A percentile compares a stretch with the other conserved stretches of the same genome.
phyloP scores from a whole-genome alignment of 2,797 vertebrate genomes.

The Babyrousa celebensis region DNA sequence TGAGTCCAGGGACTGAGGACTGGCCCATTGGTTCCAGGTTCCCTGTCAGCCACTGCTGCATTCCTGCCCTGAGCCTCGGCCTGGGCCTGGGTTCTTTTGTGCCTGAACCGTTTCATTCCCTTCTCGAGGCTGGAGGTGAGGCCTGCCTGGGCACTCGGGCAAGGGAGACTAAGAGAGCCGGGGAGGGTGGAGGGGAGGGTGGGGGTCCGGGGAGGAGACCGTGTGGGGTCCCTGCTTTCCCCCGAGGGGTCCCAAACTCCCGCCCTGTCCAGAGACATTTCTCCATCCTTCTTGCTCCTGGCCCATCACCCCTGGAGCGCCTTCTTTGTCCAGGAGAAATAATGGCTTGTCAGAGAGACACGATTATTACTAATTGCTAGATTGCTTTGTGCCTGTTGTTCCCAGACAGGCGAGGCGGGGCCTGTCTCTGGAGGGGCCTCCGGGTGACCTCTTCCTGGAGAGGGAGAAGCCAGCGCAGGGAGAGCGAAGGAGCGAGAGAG shows the following conservation, averaged over 20 bases:
- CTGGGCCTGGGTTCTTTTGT: background rate
- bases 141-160: background rate
- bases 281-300: background rate
- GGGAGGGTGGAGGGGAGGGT: background rate
- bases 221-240: background rate
- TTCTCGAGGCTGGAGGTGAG: background rate
- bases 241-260: background rate
- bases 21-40: background rate
- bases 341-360: constrained; percentile 80
- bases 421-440: constrained; percentile 70
- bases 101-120: background rate
- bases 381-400: constrained; percentile 64
- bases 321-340: constrained; percentile 78
- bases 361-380: constrained; percentile 75
- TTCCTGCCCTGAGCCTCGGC: background rate
- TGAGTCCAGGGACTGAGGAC: background rate
- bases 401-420: constrained; percentile 25
- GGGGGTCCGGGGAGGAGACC: background rate
- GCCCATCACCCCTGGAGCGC: background rate
- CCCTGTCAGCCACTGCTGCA: background rate
- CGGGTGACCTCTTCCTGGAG: background rate
- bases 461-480: background rate
- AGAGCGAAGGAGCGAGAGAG: background rate
- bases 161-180: background rate
- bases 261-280: background rate